Base-by-base conservation (phyloP, 2,113 vertebrate species). In the Chionodraco myersi region DNA sequence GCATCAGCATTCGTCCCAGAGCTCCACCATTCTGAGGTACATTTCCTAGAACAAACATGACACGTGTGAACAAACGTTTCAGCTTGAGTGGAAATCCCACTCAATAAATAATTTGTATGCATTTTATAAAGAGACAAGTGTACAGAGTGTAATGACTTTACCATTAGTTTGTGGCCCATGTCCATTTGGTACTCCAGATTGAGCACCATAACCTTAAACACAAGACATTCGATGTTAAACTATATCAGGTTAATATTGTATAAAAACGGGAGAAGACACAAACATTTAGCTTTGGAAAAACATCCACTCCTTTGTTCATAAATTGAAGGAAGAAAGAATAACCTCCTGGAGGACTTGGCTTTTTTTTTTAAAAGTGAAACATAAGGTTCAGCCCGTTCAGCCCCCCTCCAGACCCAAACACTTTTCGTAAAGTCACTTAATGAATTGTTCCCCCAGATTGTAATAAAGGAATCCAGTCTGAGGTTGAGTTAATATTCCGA, bases 151-250 rank as follows among this genome's bases (percentile, higher is more conserved):
- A 51, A 23, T 16, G 34, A 34, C 44, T 51, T 85, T 69, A 93
- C 93, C 86, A 11, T 89, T 79, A 23, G 51, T 16, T 10, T 85
- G 84, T 61, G 83, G 79, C 54, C 81, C 58, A 4, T 86, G 91
- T 70, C 91, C 83, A 81, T 81, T 90, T 1, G 82, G 9, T 5
- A 72, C 59, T 69, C 75, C 76, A 45, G 70, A 66, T 41, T 58
- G 57, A 70, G 85, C 72, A 48, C 79, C 73, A 48, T 92, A 90
- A 86, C 88, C 92, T 95, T 60, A 12, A 82, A 79, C 26, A 64
- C 12, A 86, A 8, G 7, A 73, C 6, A 71, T 11, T 18, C 45
- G 13, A 21, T 53, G 13, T 26, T 21, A 64, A 64, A 77, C 5
- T 18, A 7, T 11, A 7, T 49, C 6, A 69, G 3, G 14, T 44